Evolutionary conservation across 2,797 vertebrate species (phyloP).

Genomic region (Sphenopsis melanotis): DNA sequence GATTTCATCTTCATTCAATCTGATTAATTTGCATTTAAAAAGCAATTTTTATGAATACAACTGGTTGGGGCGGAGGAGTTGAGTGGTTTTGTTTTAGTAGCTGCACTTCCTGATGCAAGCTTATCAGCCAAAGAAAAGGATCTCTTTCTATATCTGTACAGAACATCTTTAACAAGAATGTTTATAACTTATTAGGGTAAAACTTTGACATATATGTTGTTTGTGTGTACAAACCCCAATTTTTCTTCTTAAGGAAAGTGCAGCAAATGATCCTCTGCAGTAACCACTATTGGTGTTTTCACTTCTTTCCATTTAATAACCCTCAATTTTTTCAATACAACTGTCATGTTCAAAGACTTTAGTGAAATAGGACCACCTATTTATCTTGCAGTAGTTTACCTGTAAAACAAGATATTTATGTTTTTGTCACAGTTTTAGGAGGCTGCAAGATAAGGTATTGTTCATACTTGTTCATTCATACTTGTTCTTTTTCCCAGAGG

Average conservation of each 20-base stretch:
- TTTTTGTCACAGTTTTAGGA: neutral
- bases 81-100: neutral
- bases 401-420: neutral
- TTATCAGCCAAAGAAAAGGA: neutral
- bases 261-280: neutral
- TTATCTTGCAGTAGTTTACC: neutral
- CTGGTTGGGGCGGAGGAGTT: rapidly evolving
- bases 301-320: neutral
- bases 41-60: neutral
- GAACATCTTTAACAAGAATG: neutral
- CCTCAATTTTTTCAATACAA: neutral
- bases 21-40: slow-evolving; percentile 21
- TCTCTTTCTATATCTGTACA: neutral
- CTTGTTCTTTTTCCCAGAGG: neutral
- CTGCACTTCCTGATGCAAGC: neutral
- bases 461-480: neutral
- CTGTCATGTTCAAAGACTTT: neutral
- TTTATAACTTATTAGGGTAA: neutral
- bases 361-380: neutral
- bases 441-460: neutral
- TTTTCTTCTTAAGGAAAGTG: neutral
- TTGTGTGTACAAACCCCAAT: rapidly evolving
- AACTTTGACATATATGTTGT: neutral
- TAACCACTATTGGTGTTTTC: neutral
- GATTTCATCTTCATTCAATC: neutral